A percentile compares a stretch with the other conserved stretches of the same genome.
Evolutionary conservation across 2,797 vertebrate genomes (phyloP).

Genomic region (Rhinophrynus dorsalis): DNA sequence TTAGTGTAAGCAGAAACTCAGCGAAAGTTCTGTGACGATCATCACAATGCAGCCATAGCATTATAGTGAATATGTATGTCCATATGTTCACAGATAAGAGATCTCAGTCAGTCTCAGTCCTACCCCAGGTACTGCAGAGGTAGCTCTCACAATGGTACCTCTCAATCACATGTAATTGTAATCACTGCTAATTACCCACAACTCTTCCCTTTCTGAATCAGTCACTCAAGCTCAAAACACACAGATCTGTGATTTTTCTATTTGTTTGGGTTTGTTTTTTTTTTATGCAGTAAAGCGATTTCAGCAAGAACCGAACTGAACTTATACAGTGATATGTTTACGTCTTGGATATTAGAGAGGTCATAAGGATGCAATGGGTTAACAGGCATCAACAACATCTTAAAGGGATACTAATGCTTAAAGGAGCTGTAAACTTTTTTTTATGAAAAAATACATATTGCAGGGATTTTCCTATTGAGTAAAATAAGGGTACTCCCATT

Average conservation of each 20-base stretch:
- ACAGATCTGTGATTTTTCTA: background rate
- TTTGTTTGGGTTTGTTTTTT: background rate
- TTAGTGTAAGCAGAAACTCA: background rate
- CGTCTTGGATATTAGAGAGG: too few relatives aligned
- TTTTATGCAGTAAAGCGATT: background rate
- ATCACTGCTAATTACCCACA: conserved; percentile 24
- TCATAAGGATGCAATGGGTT: too few relatives aligned
- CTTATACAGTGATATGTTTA: background rate
- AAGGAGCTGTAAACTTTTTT: too few relatives aligned
- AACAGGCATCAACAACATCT: too few relatives aligned
- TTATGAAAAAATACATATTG: too few relatives aligned
- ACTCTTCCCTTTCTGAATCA: conserved; percentile 28
- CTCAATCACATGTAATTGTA: too few relatives aligned
- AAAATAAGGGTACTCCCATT: too few relatives aligned
- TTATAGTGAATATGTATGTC: conserved; percentile 37
- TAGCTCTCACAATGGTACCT: conserved; percentile 5
- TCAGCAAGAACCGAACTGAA: background rate
- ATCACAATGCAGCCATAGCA: background rate
- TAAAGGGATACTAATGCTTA: too few relatives aligned
- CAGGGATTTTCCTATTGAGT: too few relatives aligned
- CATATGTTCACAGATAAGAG: conserved; percentile 25
- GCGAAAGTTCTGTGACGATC: background rate
- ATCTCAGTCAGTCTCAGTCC: background rate
- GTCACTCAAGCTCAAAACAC: conserved; percentile 2
- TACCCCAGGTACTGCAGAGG: background rate